Conservation (phyloP, 2,797 vertebrate species). For the Acrossocheilus wenchowensis region DNA sequence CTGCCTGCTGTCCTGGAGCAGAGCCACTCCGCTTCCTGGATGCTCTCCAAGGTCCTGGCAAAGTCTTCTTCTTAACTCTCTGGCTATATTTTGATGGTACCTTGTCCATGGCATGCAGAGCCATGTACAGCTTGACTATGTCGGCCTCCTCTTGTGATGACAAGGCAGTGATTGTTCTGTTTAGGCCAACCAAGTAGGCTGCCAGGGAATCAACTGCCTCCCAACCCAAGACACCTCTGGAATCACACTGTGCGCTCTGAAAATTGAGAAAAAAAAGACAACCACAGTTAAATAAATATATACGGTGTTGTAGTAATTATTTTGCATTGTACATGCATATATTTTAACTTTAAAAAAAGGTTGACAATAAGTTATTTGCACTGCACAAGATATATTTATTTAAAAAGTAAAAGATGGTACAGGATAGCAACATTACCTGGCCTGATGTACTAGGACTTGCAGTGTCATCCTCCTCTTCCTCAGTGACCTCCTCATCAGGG, state of each 20-base stretch:
- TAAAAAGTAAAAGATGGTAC: neutral
- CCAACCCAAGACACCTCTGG: neutral
- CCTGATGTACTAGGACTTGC: neutral
- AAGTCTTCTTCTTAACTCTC: neutral
- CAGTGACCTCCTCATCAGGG: neutral
- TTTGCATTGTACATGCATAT: neutral
- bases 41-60: neutral
- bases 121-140: neutral
- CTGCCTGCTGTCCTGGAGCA: conserved; percentile 36
- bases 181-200: neutral
- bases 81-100: neutral
- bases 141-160: neutral
- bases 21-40: conserved; percentile 39
- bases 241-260: neutral
- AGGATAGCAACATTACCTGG: neutral
- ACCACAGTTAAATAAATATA: neutral
- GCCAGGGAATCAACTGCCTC: conserved; percentile 4
- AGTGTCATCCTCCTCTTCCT: neutral
- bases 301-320: neutral
- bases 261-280: neutral
- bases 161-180: neutral
- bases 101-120: neutral
- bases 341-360: neutral
- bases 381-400: neutral
- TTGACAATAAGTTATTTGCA: neutral